Conservation (phyloP, 1,140 invertebrate genomes). For the Patella vulgata region DNA sequence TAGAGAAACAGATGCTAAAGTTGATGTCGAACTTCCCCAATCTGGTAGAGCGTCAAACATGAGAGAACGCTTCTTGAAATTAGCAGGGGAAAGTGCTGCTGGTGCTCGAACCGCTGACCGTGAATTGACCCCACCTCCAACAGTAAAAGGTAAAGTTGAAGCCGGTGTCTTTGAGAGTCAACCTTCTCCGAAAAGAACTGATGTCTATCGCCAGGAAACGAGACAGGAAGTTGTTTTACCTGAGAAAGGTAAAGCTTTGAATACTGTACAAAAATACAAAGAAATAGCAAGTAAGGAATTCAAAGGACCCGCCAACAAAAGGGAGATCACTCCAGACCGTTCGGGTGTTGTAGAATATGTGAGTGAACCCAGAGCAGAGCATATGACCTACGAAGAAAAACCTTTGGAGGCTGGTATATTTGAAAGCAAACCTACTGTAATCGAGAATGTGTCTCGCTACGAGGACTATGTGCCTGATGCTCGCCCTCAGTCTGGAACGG, state of each 20-base stretch:
- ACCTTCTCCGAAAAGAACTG: neutral
- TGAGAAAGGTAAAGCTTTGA: slow-evolving; percentile 53
- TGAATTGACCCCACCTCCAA: slow-evolving; percentile 46
- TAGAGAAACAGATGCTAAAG: slow-evolving; percentile 42
- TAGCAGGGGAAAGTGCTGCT: slow-evolving; percentile 24
- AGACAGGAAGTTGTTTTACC: slow-evolving; percentile 20
- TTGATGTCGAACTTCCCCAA: slow-evolving; percentile 45
- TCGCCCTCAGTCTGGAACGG: slow-evolving; percentile 51
- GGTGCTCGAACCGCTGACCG: slow-evolving; percentile 14
- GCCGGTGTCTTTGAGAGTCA: slow-evolving; percentile 24
- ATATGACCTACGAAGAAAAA: slow-evolving; percentile 44
- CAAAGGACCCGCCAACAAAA: slow-evolving; percentile 5
- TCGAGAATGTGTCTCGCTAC: slow-evolving; percentile 26
- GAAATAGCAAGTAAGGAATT: slow-evolving; percentile 26
- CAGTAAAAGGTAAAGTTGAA: slow-evolving; percentile 35
- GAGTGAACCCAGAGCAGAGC: slow-evolving; percentile 37
- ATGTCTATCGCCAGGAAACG: neutral
- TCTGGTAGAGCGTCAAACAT: slow-evolving; percentile 51
- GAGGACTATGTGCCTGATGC: neutral
- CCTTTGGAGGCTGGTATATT: slow-evolving; percentile 34
- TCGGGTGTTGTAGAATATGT: slow-evolving; percentile 41
- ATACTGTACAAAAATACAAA: slow-evolving; percentile 48
- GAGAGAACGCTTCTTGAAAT: slow-evolving; percentile 40
- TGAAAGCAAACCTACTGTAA: slow-evolving; percentile 37
- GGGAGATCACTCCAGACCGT: slow-evolving; percentile 35